A percentile compares a stretch with the other conserved stretches of the same genome.
Evolutionary conservation across 2,888 invertebrate species (phyloP).

Genomic region (Monochamus alternatus): DNA sequence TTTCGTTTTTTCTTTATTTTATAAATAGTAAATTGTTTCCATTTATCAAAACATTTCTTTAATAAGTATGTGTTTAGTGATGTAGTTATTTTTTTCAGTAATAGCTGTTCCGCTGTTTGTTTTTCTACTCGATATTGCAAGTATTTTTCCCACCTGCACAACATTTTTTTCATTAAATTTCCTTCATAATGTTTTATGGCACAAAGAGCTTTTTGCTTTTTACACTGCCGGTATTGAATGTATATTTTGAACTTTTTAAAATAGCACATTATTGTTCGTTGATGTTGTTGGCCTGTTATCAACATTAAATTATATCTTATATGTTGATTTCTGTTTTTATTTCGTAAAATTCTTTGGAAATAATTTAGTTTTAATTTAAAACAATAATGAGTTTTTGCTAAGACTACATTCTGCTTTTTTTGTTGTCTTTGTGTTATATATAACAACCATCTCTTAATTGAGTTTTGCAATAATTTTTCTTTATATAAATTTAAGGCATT

Average conservation of each 20-base stretch:
- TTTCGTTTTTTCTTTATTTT: conserved; percentile 40
- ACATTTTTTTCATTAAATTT: conserved; percentile 39
- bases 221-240: conserved; percentile 16
- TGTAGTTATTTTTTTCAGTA: conserved; percentile 5
- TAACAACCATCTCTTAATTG: conserved; percentile 42
- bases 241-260: conserved; percentile 41
- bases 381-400: conserved; percentile 47
- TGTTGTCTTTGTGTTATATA: conserved; percentile 34
- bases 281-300: conserved; percentile 22
- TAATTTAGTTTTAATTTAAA: conserved; percentile 46
- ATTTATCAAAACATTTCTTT: conserved; percentile 33
- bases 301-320: conserved; percentile 27
- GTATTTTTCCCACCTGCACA: conserved; percentile 40
- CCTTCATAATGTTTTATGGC: conserved; percentile 30
- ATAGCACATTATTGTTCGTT: conserved; percentile 32
- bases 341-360: conserved; percentile 46
- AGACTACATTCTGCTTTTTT: conserved; percentile 44
- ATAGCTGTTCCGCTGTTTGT: conserved; percentile 29
- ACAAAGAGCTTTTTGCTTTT: conserved; percentile 28
- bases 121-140: conserved; percentile 38
- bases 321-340: conserved; percentile 37
- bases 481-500: conserved; percentile 43
- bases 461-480: conserved; percentile 45
- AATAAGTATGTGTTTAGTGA: conserved; percentile 33
- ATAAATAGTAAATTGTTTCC: conserved; percentile 46